Evolutionary conservation across 2,113 vertebrate genomes (phyloP), one percentile per base, ranked within the genome.

Genomic region (Lanius ludovicianus): DNA sequence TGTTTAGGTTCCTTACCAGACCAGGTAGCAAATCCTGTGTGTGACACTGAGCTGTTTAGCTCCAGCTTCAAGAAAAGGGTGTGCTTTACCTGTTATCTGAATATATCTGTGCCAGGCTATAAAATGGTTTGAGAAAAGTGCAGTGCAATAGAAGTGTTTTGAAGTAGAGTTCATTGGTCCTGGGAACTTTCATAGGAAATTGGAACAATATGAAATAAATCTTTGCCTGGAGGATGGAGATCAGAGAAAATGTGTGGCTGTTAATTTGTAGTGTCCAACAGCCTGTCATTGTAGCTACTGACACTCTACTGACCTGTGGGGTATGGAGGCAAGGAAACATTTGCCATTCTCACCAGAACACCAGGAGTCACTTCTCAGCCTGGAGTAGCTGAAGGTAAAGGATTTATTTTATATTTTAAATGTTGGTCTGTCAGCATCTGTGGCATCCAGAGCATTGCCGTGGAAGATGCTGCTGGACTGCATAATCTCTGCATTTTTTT

Each of bases 161-260:
- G 68, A 68, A 78, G 76, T 49, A 27, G 21, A 49, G 41, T 55
- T 94, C 73, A 28, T 91, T 7, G 12, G 59, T 77, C 22, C 28
- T 41, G 20, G 27, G 47, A 33, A 3, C 71, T 96, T 96, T 86
- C 41, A 5, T 65, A 24, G 23, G 16, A 65, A 21, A 46, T 63
- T 76, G 76, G 70, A 94, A 74, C 17, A 59, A n/a, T 0, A 2
- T 91, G 71, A 89, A 88, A 59, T 75, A 78, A 81, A 50, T 59
- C 75, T 95, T 85, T 84, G 93, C 88, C 87, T 93, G 75, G 59
- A 52, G 77, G 65, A 65, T 89, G 84, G 39, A 82, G 47, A 57
- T 82, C 76, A 93, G 89, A 64, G 84, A 31, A 71, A 75, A 70
- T 42, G 21, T 5, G 10, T 77, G 37, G 24, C 41, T 79, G 2